Evolutionary conservation across 2,113 vertebrate genomes (phyloP).

Genomic region (Lagopus muta): DNA sequence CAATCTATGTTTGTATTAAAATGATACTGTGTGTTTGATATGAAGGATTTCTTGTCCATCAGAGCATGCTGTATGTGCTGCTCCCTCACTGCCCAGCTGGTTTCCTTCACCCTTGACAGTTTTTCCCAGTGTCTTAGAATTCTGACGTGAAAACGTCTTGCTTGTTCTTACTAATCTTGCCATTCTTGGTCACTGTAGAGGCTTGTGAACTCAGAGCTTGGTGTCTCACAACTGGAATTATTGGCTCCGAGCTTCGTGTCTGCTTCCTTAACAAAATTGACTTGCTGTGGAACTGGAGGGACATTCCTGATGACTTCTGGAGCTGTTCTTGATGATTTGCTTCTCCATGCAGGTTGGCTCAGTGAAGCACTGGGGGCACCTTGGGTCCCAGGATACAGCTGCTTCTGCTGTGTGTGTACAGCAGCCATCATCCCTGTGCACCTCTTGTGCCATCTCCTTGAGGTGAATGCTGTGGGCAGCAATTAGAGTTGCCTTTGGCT

Average conservation of each 20-base stretch:
- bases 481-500: background rate
- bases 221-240: background rate
- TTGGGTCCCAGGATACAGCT: background rate
- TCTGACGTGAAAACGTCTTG: background rate
- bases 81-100: background rate
- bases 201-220: background rate
- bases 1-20: background rate
- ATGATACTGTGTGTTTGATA: background rate
- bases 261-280: background rate
- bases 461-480: background rate
- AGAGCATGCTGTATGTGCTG: rapidly evolving
- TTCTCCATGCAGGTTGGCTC: too few relatives aligned
- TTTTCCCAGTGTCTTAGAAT: background rate
- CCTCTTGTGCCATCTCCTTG: background rate
- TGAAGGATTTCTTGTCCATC: background rate
- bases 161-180: background rate
- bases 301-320: background rate
- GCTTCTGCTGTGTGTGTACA: background rate
- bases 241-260: background rate
- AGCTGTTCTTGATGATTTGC: background rate
- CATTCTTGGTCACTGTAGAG: rapidly evolving
- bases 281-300: background rate
- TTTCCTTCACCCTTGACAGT: rapidly evolving
- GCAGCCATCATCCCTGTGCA: rapidly evolving
- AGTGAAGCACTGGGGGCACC: background rate